phyloP scores from a whole-genome alignment of 2,113 vertebrate species.

The Serilophus lunatus region DNA sequence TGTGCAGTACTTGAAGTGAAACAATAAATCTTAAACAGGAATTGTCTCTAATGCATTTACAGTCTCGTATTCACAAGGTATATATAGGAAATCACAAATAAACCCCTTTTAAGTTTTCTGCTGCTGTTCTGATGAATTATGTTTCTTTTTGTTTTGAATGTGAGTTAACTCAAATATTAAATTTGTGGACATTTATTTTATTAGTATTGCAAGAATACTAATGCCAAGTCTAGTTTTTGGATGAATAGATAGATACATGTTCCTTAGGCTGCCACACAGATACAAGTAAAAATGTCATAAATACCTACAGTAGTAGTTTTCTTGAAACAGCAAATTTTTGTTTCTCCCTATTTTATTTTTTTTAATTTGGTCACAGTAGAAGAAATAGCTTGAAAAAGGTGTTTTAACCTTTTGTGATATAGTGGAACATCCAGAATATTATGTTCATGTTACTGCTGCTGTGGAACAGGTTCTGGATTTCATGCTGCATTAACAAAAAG shows the following conservation, averaged over 20 bases:
- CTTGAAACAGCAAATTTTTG: conserved; percentile 60
- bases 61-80: conserved; percentile 82
- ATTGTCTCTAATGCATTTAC: conserved; percentile 80
- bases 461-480: conserved; percentile 76
- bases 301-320: conserved; percentile 60
- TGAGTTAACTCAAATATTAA: conserved; percentile 74
- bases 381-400: conserved; percentile 66
- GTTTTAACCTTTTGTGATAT: conserved; percentile 75
- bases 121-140: conserved; percentile 79
- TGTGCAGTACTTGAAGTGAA: conserved; percentile 83
- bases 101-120: conserved; percentile 81
- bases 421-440: conserved; percentile 67
- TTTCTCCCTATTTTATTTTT: conserved; percentile 33
- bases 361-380: conserved; percentile 52
- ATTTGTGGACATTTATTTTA: conserved; percentile 76
- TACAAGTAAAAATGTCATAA: conserved; percentile 44
- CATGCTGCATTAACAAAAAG: conserved; percentile 69
- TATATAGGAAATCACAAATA: conserved; percentile 83
- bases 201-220: conserved; percentile 75
- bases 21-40: conserved; percentile 80
- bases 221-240: conserved; percentile 70
- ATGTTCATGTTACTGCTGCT: conserved; percentile 64
- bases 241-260: conserved; percentile 67
- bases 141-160: conserved; percentile 77
- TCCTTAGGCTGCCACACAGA: conserved; percentile 59